Percentiles rank a stretch among this genome's conserved stretches.
Evolutionary conservation across 2,113 vertebrate genomes (phyloP).

Genomic region (Zeus faber): DNA sequence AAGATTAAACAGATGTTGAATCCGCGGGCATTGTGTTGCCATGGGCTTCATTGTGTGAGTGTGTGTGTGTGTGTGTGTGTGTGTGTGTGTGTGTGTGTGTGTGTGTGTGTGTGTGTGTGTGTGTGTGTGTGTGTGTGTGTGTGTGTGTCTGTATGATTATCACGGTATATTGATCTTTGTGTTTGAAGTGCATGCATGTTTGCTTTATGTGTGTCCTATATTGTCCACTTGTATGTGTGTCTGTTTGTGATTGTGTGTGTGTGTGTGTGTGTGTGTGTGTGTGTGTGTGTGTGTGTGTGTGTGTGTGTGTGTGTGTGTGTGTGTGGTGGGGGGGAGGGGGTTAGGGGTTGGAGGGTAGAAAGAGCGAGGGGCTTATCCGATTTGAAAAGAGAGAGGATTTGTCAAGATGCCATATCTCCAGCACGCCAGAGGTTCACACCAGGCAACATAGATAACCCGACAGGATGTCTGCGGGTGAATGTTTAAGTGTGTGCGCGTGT

Average conservation of each 20-base stretch:
- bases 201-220: slow-evolving; percentile 25
- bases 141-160: too few species aligned
- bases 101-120: slow-evolving; percentile 16
- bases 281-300: slow-evolving; percentile 13
- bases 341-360: too few species aligned
- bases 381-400: slow-evolving; percentile 39
- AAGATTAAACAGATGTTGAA: slow-evolving; percentile 57
- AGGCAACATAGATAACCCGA: slow-evolving; percentile 26
- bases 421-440: slow-evolving; percentile 36
- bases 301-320: slow-evolving; percentile 26
- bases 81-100: slow-evolving; percentile 11
- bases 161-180: too few species aligned
- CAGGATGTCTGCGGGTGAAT: slow-evolving; percentile 16
- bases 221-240: slow-evolving; percentile 5
- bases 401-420: too few species aligned
- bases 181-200: too few species aligned
- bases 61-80: too few species aligned
- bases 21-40: too few species aligned
- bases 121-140: slow-evolving; percentile 30
- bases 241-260: too few species aligned
- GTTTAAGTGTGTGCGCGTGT: slow-evolving; percentile 11
- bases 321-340: slow-evolving; percentile 12
- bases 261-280: slow-evolving; percentile 13
- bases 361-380: slow-evolving; percentile 49
- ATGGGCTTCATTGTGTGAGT: too few species aligned